A percentile compares a stretch with the other conserved stretches of the same genome.
Evolutionary conservation across 2,888 invertebrate species (phyloP).

Genomic region (Drosophila trichaetosa): DNA sequence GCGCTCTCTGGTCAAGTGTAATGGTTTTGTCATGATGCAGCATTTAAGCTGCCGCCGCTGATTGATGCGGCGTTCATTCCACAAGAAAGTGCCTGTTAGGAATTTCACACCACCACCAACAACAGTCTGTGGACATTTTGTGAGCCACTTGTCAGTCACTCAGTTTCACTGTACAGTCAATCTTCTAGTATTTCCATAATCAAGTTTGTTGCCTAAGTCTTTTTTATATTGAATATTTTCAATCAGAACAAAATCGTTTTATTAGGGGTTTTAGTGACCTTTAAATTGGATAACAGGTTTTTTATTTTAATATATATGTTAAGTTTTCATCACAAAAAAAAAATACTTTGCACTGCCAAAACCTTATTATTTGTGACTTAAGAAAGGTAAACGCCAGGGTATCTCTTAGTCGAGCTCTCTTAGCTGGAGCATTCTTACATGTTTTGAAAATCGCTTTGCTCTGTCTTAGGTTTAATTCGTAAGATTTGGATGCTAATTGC

Average conservation of each 20-base stretch:
- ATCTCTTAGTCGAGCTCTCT: neutral
- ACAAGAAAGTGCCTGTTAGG: constrained; percentile 70
- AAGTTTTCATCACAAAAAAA: neutral
- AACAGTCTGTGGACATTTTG: constrained; percentile 65
- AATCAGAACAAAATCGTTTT: neutral
- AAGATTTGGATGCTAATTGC: constrained; percentile 4
- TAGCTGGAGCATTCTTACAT: neutral
- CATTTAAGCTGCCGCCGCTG: constrained; percentile 80
- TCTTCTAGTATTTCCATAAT: constrained; percentile 26
- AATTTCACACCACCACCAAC: constrained; percentile 71
- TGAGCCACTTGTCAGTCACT: constrained; percentile 49
- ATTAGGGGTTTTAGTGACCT: neutral
- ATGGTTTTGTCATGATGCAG: constrained; percentile 84
- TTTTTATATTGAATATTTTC: constrained; percentile 35
- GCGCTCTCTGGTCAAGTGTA: constrained; percentile 76
- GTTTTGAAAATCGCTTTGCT: neutral
- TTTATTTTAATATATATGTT: neutral
- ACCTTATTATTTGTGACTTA: neutral
- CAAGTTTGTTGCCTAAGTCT: constrained; percentile 65
- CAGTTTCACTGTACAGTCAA: constrained; percentile 23
- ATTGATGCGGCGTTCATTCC: constrained; percentile 70
- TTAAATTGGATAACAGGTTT: neutral
- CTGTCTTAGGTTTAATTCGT: neutral
- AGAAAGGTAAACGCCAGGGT: neutral
- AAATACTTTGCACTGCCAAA: neutral